phyloP scores from a whole-genome alignment of 2,797 vertebrate species.

The Sebastes oblongus region DNA sequence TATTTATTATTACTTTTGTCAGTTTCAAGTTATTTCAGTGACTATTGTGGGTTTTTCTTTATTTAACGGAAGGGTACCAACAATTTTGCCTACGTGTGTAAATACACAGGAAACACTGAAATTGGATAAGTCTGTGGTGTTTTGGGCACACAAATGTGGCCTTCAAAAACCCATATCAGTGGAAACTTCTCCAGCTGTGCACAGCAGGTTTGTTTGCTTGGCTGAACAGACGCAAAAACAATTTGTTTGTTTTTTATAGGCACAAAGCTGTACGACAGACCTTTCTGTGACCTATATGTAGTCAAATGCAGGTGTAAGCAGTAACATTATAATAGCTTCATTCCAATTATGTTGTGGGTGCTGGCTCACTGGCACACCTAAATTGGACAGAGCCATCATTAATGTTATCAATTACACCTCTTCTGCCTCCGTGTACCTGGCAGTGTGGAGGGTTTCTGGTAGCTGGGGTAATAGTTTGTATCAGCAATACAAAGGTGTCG shows the following conservation, averaged over 20 bases:
- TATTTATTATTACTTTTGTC: too few relatives aligned
- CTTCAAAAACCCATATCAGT: background rate
- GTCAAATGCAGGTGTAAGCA: background rate
- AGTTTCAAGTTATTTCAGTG: too few relatives aligned
- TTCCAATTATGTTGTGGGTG: background rate
- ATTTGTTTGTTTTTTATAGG: background rate
- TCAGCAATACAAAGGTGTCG: background rate
- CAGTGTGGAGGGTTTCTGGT: background rate
- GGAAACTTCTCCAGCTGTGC: background rate
- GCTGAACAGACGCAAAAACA: conserved; percentile 2
- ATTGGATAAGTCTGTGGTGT: background rate
- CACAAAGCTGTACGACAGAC: background rate
- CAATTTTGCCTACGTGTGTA: too few relatives aligned
- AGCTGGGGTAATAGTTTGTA: background rate
- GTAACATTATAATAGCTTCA: background rate
- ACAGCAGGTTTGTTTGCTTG: background rate
- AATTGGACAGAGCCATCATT: too few relatives aligned
- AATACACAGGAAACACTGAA: background rate
- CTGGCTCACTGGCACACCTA: background rate
- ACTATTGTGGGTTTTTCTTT: too few relatives aligned
- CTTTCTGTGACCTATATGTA: background rate
- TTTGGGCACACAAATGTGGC: background rate
- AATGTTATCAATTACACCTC: background rate
- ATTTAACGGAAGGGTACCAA: too few relatives aligned
- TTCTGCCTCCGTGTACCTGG: background rate